Base-by-base conservation (phyloP, 2,113 vertebrate genomes). In the Tupaia chinensis region DNA sequence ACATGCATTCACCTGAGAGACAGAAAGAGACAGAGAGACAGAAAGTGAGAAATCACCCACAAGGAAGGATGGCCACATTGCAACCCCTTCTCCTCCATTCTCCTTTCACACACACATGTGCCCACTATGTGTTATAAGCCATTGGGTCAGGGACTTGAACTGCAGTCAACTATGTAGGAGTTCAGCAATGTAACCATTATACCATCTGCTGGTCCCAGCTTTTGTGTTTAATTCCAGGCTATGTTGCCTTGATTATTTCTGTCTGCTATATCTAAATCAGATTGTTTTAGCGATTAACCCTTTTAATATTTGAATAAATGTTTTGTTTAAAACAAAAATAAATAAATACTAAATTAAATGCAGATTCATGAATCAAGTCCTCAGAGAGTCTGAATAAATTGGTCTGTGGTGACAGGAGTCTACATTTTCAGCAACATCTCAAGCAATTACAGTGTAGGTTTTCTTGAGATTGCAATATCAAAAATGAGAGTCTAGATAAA, bases 241-340 rank as follows among this genome's bases (percentile, higher is more conserved):
- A 5, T 44, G 44, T 84, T 25, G 68, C 56, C 16, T 70, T 96
- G 74, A 78, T 85, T 23, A 53, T 91, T 88, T 88, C 60, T 58
- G 44, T 91, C 3, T 80, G 80, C 23, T 92, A 90, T 91, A 92
- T 27, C 81, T 91, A 94, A 96, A 80, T 76, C 69, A 77, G 10
- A 80, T 91, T 93, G 25, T 87, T 78, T 61, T 53, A 74, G 32
- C 83, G 81, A 94, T 77, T 89, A 92, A 83, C 92, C 92, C 44
- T 96, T 97, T 96, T 96, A 97, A 96, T 94, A 97, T 95, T 78
- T 97, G 93, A 95, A 90, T 96, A 96, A 97, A 12, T 95, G 65
- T 95, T 98, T 95, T 66, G 22, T 96, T 96, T 95, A 95, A 97
- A 96, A 91, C 95, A 72, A 95, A 97, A 93, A 44, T 44, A 44